Evolutionary conservation across 2,888 invertebrate species (phyloP).

Genomic region (Parascotia fuliginaria): DNA sequence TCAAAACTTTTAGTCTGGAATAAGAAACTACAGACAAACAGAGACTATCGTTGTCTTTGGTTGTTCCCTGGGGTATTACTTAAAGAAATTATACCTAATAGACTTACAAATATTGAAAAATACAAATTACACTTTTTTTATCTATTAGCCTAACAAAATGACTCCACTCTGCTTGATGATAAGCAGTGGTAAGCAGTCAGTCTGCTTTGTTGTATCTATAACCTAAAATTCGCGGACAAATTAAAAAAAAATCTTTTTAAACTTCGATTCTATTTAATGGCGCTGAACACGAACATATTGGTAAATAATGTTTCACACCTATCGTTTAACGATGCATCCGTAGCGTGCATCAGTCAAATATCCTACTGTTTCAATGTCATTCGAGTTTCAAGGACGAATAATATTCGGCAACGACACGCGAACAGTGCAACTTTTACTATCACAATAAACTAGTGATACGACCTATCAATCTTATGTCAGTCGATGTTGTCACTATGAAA

Average conservation of each 20-base stretch:
- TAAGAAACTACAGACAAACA: slow-evolving; percentile 1
- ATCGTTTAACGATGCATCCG: slow-evolving; percentile 26
- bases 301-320: neutral
- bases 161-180: no score
- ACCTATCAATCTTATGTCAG: no score
- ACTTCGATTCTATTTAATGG: no score
- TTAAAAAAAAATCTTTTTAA: no score
- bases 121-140: no score
- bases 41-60: neutral
- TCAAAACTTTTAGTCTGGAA: slow-evolving; percentile 19
- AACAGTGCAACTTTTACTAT: slow-evolving; percentile 51
- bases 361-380: slow-evolving; percentile 45
- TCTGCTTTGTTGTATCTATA: no score
- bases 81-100: no score
- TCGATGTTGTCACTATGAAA: no score
- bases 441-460: neutral
- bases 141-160: no score
- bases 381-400: slow-evolving; percentile 37
- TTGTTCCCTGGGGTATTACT: neutral
- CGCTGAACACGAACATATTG: no score
- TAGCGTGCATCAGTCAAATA: slow-evolving; percentile 47
- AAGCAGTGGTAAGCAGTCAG: no score
- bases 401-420: slow-evolving; percentile 49
- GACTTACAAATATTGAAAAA: no score
- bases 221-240: neutral